Evolutionary conservation across 2,113 vertebrate genomes (phyloP).

Genomic region (Misgurnus anguillicaudatus): DNA sequence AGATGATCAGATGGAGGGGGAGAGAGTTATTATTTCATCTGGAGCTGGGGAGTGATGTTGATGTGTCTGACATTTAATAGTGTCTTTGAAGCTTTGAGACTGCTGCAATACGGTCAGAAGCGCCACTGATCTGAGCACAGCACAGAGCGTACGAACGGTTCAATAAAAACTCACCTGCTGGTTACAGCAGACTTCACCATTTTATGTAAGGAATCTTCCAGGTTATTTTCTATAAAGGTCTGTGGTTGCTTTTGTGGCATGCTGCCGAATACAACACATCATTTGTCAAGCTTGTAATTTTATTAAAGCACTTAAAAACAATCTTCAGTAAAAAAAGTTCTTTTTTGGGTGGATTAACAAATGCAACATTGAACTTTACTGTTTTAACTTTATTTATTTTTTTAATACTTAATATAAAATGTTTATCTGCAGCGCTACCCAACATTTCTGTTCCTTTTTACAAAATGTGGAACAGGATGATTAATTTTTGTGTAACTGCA

Average conservation of each 20-base stretch:
- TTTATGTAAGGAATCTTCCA: neutral
- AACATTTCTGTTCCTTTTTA: too few relatives aligned
- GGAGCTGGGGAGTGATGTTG: constrained; percentile 26
- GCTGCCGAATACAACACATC: neutral
- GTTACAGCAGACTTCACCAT: constrained; percentile 15
- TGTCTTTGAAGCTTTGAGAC: constrained; percentile 27
- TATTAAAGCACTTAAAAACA: neutral
- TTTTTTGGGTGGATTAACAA: too few relatives aligned
- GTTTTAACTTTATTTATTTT: too few relatives aligned
- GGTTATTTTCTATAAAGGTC: neutral
- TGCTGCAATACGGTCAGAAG: constrained; percentile 17
- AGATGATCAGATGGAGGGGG: constrained; percentile 39
- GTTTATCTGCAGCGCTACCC: too few relatives aligned
- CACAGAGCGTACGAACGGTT: neutral
- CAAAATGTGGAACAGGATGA: too few relatives aligned
- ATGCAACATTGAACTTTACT: too few relatives aligned
- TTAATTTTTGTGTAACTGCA: too few relatives aligned
- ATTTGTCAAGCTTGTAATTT: neutral
- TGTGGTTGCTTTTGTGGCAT: too few relatives aligned
- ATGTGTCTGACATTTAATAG: constrained; percentile 38
- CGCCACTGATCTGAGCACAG: constrained; percentile 2
- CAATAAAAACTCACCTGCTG: constrained; percentile 10
- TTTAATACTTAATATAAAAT: too few relatives aligned
- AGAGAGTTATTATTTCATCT: constrained; percentile 38
- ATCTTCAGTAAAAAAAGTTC: neutral